Base-by-base conservation (phyloP, 2,888 invertebrate genomes). In the Dasysyrphus albostriatus region DNA sequence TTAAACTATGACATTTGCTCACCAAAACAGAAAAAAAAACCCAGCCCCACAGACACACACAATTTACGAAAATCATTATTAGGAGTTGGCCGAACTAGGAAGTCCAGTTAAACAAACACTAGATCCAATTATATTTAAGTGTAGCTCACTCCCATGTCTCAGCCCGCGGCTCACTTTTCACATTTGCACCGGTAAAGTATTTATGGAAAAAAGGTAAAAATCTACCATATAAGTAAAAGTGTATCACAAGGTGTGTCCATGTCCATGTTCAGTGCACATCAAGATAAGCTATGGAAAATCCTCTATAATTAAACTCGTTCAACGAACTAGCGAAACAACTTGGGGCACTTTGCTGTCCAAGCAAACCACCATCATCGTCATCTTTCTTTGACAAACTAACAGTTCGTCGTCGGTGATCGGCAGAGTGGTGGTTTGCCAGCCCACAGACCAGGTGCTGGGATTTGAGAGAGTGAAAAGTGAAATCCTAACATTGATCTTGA, bases 401-500 rank as follows among this genome's bases (percentile, higher is more conserved):
- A 12, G 29, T 42, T 58, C 42, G 61, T 34, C 24, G 19, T 34
- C 14, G 51, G 8, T n/a, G 10, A 34, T 58, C 10, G 34, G 4
- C 32, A 29, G 19, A 34, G 39, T 54, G 12, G 32, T 24, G 12
- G 32, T 24, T 56, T 32, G 1, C 54, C 67, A 63, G n/a, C 6
- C 19, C 44, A 51, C 24, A 39, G 5, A 56, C 29, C 61, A 61
- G 59, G 69, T 69, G 69, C 29, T 37, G 56, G 47, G 65, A 24
- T 4, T 6, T 70, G 29, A 72, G 29, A 72, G 49, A 61, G 58
- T 47, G 42, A 79, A 84, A 84, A 84, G 73, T 81, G 80, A 85
- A 85, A 81, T 73, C 59, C 51, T 81, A 85, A 73, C 84, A 85
- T 85, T 85, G 84, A 85, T 85, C 84, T 85, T 85, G 84, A 85